Base-by-base conservation (phyloP, 2,113 vertebrate genomes). In the Mionectes macconnelli region DNA sequence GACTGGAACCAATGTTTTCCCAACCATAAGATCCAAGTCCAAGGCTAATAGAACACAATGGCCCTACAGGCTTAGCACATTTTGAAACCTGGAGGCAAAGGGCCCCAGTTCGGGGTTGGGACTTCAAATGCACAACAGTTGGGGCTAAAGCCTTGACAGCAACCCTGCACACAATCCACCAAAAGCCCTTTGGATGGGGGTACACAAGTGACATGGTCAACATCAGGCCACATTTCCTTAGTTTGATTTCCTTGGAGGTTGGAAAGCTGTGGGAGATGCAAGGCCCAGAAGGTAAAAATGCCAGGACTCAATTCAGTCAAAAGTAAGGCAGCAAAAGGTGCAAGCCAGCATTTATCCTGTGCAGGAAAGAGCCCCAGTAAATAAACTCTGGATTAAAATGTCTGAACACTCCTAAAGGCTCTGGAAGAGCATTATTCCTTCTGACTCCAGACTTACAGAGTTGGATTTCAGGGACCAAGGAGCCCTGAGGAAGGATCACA, bases 401-500 rank as follows among this genome's bases (percentile, higher is more conserved):
- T 73, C 1, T 49, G 18, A 52, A 24, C 17, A 1, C 6, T 30
- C 27, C 11, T 0, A 18, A 62, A 50, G 4, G 23, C 16, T 42
- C 57, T 37, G 18, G 25, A 56, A 18, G 23, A 39, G 8, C 17
- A 7, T 12, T 8, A 1, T 14, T 62, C 37, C 63, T 12, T 10
- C 72, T 22, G 49, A 6, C 12, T 28, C 23, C 12, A 40, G 18
- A 3, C 49, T 68, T 25, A 4, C 7, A 7, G 1, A 0, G n/a
- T 3, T 6, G 27, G 33, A 13, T 14, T n/a, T 44, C 84, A 44
- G 27, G 2, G 17, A 28, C 39, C 0, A 0, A 42, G 63, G 40
- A 57, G 72, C 76, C 50, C 55, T 21, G 42, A 57, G 55, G 49
- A 45, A 87, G 56, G n/a, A 5, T 2, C 42, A 14, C 30, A 44